phyloP scores from a whole-genome alignment of 2,888 invertebrate species.

The Baronia brevicornis region DNA sequence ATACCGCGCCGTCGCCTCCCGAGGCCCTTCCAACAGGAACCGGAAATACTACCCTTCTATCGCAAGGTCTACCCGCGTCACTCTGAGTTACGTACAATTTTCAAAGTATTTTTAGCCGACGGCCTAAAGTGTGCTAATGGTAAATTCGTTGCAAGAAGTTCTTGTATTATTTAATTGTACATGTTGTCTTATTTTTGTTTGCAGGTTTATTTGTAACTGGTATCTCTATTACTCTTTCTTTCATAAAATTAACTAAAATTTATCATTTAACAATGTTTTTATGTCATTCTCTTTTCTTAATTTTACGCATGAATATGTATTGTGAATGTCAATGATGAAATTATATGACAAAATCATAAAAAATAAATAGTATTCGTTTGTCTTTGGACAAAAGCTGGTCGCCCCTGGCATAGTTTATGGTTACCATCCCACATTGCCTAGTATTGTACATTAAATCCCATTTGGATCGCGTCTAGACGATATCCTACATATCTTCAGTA shows the following conservation, averaged over 20 bases:
- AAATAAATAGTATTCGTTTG: not conserved
- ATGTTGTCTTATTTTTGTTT: constrained; percentile 18
- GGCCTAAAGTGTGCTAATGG: constrained; percentile 40
- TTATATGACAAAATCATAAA: no score
- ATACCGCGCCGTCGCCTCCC: constrained; percentile 21
- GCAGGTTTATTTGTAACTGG: constrained; percentile 3
- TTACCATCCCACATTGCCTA: no score
- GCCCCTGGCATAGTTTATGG: no score
- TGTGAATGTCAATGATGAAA: no score
- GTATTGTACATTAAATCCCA: no score
- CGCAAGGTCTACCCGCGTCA: constrained; percentile 68
- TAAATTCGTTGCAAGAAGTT: constrained; percentile 28
- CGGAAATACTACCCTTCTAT: constrained; percentile 75
- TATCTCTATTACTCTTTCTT: no score
- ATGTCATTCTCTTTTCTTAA: no score
- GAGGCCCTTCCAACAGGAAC: constrained; percentile 43
- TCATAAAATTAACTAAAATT: no score
- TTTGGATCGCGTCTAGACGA: no score
- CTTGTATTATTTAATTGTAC: constrained; percentile 8
- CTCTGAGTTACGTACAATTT: constrained; percentile 39
- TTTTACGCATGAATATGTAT: no score
- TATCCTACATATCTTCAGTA: no score
- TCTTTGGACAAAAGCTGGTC: not conserved
- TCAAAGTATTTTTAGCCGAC: constrained; percentile 52
- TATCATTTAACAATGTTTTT: no score